Percentiles rank a stretch among this genome's conserved stretches.
Conservation (phyloP, 2,113 vertebrate species). For the Carollia perspicillata region DNA sequence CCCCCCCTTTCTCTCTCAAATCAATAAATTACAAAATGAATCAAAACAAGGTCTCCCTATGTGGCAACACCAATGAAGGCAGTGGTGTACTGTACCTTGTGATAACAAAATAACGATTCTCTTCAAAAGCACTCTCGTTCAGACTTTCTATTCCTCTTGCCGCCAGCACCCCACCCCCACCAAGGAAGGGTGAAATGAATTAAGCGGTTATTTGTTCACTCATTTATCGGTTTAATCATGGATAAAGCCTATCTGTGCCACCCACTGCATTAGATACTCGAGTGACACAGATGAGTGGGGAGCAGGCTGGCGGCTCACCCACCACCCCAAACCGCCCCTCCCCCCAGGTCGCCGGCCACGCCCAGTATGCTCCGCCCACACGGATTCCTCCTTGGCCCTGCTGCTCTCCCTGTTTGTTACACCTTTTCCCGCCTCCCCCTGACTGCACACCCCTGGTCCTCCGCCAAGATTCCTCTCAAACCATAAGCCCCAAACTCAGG, state of each 20-base stretch:
- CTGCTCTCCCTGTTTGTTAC: not conserved
- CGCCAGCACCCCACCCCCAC: not conserved
- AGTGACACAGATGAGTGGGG: not conserved
- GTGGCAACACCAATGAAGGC: not conserved
- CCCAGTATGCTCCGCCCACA: not conserved
- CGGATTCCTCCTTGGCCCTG: not conserved
- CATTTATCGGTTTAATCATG: not conserved
- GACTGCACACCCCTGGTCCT: not conserved
- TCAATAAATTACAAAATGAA: not conserved
- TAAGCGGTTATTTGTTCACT: not conserved
- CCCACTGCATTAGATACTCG: not conserved
- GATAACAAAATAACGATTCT: not conserved
- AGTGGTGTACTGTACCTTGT: not conserved
- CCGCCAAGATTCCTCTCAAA: not conserved
- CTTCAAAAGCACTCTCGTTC: not conserved
- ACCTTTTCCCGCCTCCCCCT: not conserved
- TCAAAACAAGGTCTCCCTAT: not conserved
- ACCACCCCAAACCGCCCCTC: not conserved
- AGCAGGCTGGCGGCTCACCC: not conserved
- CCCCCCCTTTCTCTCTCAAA: no score
- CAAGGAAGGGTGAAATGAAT: not conserved
- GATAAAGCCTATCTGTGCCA: not conserved
- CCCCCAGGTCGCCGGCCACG: not conserved
- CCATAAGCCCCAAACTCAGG: not conserved
- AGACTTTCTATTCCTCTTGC: not conserved